A percentile compares a stretch with the other conserved stretches of the same genome.
Conservation (phyloP, 1,140 invertebrate species). For the Drosophila takahashii region DNA sequence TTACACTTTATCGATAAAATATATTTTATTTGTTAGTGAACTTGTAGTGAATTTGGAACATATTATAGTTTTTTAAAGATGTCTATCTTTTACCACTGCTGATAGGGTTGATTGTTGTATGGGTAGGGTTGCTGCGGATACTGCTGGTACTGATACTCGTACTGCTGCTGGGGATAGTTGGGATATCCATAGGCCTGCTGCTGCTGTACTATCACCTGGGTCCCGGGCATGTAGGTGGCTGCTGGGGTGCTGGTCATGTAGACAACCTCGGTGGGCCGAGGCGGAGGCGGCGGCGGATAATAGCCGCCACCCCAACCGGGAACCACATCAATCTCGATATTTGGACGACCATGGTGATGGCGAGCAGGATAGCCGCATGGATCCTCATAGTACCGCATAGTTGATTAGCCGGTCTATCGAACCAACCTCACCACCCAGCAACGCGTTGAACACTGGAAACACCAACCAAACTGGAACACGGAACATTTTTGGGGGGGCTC, state of each 20-base stretch:
- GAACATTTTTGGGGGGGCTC: neutral
- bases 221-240: slow-evolving; percentile 44
- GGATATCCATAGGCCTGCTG: slow-evolving; percentile 58
- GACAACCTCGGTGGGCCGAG: slow-evolving; percentile 68
- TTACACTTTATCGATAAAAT: slow-evolving; percentile 20
- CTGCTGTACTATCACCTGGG: slow-evolving; percentile 53
- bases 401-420: slow-evolving; percentile 15
- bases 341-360: slow-evolving; percentile 79
- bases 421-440: slow-evolving; percentile 42
- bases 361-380: slow-evolving; percentile 68
- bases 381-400: slow-evolving; percentile 77
- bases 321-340: slow-evolving; percentile 81
- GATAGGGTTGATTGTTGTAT: slow-evolving; percentile 56
- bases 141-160: slow-evolving; percentile 60
- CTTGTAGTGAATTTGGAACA: neutral
- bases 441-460: slow-evolving; percentile 49
- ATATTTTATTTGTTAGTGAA: slow-evolving; percentile 11
- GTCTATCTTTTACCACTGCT: slow-evolving; percentile 42
- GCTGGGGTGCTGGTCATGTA: slow-evolving; percentile 51
- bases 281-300: slow-evolving; percentile 63
- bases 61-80: neutral
- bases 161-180: slow-evolving; percentile 59
- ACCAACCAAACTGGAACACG: slow-evolving; percentile 27
- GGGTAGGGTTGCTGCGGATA: slow-evolving; percentile 38
- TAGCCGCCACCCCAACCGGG: slow-evolving; percentile 70